Conservation (phyloP, 2,888 invertebrate genomes). For the Tortricodes alternella region DNA sequence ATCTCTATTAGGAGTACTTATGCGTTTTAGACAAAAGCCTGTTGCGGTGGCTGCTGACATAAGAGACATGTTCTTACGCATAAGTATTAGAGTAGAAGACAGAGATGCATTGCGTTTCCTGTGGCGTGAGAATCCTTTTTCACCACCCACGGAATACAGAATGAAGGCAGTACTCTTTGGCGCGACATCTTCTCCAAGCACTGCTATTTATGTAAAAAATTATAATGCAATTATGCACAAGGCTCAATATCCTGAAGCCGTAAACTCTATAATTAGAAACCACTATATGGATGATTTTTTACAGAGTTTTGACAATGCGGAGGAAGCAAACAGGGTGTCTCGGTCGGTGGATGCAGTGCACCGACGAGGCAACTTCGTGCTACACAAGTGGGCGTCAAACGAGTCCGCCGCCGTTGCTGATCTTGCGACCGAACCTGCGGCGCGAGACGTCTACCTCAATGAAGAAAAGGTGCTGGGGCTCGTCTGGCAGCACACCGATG, state of each 20-base stretch:
- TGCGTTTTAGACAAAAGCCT: neutral
- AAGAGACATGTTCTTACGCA: neutral
- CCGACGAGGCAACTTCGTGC: neutral
- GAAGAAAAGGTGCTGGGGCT: constrained; percentile 36
- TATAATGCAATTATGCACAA: constrained; percentile 36
- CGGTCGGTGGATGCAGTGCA: neutral
- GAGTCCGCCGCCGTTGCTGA: neutral
- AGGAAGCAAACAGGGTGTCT: neutral
- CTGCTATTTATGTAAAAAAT: constrained; percentile 39
- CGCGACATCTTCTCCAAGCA: constrained; percentile 37
- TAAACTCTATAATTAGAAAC: neutral
- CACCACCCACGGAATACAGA: constrained; percentile 12
- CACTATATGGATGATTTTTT: constrained; percentile 39
- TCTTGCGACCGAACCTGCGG: neutral
- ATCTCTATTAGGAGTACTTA: too few relatives aligned
- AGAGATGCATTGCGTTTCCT: neutral
- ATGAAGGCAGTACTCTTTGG: constrained; percentile 41
- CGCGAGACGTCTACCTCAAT: neutral
- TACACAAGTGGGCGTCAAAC: constrained; percentile 23
- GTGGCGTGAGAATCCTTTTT: constrained; percentile 18
- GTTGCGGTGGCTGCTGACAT: too few relatives aligned
- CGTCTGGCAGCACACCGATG: constrained; percentile 33
- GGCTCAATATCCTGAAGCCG: constrained; percentile 2
- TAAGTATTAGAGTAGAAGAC: neutral
- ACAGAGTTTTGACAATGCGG: neutral